A percentile compares a stretch with the other conserved stretches of the same genome.
Conservation (phyloP, 2,888 invertebrate genomes). For the Teleiodes luculella region DNA sequence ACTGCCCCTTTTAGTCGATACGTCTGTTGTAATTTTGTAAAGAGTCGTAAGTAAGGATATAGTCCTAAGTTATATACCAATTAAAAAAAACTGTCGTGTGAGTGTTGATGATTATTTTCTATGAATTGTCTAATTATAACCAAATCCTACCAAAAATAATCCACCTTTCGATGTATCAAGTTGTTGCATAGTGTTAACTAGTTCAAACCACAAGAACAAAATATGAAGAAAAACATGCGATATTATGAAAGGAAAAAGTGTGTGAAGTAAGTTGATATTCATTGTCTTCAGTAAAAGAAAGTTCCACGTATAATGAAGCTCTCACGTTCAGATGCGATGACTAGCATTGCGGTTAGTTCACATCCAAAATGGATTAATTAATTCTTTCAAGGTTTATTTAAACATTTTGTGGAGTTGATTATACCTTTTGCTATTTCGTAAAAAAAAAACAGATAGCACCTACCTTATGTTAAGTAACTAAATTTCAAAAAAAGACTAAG, state of each 20-base stretch:
- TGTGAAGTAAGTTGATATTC: constrained; percentile 24
- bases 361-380: no score
- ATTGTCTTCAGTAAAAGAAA: constrained; percentile 27
- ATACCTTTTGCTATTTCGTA: no score
- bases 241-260: constrained; percentile 28
- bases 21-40: constrained; percentile 78
- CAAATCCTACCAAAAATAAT: no score
- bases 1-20: constrained; percentile 72
- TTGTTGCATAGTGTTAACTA: constrained; percentile 4
- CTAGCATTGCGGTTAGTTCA: no score
- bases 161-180: no score
- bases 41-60: constrained; percentile 74
- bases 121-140: no score
- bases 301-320: constrained; percentile 22
- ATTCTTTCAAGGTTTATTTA: no score
- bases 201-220: not conserved
- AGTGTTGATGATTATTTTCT: constrained; percentile 31
- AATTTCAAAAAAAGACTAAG: no score
- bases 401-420: no score
- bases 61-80: constrained; percentile 74
- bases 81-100: constrained; percentile 70
- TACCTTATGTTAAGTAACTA: no score
- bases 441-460: no score
- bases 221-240: constrained; percentile 10
- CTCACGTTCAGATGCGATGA: constrained; percentile 28